phyloP scores from a whole-genome alignment of 2,113 vertebrate genomes.

The Myiozetetes cayanensis region DNA sequence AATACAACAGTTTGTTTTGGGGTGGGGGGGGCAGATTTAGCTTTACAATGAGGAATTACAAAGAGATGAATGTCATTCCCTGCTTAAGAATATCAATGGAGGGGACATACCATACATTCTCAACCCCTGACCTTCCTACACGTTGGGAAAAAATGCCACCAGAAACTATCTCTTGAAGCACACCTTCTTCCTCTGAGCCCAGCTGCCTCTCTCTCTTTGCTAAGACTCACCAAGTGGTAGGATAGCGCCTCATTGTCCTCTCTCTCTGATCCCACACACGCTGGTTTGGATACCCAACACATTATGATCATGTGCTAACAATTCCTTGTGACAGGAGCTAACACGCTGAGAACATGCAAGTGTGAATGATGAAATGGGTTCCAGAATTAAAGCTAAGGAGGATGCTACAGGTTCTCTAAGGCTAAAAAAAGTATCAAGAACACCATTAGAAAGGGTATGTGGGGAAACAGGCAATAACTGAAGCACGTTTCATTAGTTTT shows the following conservation, averaged over 20 bases:
- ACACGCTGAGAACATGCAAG: neutral
- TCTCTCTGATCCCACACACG: neutral
- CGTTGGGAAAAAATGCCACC: neutral
- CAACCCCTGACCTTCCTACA: neutral
- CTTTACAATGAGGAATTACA: neutral
- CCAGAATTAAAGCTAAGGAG: neutral
- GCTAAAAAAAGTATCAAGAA: neutral
- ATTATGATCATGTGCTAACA: neutral
- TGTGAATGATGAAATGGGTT: neutral
- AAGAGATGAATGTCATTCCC: neutral
- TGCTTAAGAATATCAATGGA: neutral
- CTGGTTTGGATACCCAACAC: fast-evolving
- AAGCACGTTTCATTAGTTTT: neutral
- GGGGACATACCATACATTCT: neutral
- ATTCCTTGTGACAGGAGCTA: neutral
- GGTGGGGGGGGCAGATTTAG: neutral
- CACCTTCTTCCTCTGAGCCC: neutral
- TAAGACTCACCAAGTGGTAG: neutral
- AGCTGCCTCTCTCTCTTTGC: neutral
- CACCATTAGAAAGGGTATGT: neutral
- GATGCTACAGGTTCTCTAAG: neutral
- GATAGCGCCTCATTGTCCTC: fast-evolving
- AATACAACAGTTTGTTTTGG: neutral
- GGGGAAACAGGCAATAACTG: neutral
- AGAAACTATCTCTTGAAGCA: neutral